A percentile compares a stretch with the other conserved stretches of the same genome.
These are phyloP conservation scores for Kryptolebias marmoratus DNA, from an alignment of 2,113 vertebrate genomes.

Conservation along the genomic window DNA sequence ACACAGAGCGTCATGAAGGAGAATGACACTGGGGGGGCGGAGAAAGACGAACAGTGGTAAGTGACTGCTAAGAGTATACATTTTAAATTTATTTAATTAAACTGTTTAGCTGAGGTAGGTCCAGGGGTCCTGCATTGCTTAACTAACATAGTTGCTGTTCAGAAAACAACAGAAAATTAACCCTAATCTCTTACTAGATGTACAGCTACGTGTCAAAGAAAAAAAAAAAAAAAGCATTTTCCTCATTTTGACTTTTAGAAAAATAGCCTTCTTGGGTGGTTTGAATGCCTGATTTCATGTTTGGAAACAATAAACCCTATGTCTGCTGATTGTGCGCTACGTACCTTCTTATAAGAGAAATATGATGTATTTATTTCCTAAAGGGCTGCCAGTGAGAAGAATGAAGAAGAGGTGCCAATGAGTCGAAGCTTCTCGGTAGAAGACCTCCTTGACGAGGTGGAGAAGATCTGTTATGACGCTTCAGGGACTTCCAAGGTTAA, in stretches of 20 bases:
- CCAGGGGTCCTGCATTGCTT: too few relatives aligned
- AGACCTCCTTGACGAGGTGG: constrained; percentile 83
- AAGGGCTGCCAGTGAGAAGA: constrained; percentile 63
- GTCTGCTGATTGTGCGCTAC: background rate
- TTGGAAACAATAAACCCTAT: background rate
- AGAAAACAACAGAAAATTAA: too few relatives aligned
- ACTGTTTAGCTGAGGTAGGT: too few relatives aligned
- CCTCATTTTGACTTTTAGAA: too few relatives aligned
- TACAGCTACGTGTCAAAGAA: too few relatives aligned
- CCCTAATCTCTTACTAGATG: too few relatives aligned
- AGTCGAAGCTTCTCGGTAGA: constrained; percentile 83
- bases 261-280: background rate
- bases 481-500: constrained; percentile 77
- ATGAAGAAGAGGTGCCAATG: constrained; percentile 74
- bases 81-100: background rate
- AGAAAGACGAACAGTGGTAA: constrained; percentile 76
- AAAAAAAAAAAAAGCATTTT: too few relatives aligned
- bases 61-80: background rate
- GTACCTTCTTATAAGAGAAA: background rate
- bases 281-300: background rate
- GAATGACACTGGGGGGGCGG: constrained; percentile 66
- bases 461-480: constrained; percentile 81
- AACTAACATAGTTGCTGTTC: too few relatives aligned
- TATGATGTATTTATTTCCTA: background rate
- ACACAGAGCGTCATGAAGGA: constrained; percentile 77